Evolutionary conservation across 2,888 invertebrate genomes (phyloP), one percentile per base, ranked within the genome.

Genomic region (Drosophila dives): DNA sequence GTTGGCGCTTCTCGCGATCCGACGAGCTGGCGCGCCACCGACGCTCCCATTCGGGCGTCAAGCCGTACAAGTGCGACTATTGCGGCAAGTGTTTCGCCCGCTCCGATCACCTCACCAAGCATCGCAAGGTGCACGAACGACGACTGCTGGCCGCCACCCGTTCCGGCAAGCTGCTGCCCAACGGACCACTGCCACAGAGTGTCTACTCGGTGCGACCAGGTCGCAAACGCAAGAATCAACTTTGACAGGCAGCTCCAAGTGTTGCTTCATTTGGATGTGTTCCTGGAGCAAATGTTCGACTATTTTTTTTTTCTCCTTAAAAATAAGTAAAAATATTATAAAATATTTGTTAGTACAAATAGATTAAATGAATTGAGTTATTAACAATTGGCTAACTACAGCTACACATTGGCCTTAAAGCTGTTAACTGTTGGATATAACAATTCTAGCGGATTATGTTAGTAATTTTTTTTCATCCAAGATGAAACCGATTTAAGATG

Each of bases 81-180:
- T 99, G 99, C 92, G 95, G 96, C 56, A 98, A 99, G 93, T 95
- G 93, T 74, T 99, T 99, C 93, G 97, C 98, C 1, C 94, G 99
- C 33, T 98, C 98, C 34, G 99, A 99, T 93, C 99, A 99, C 92
- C 94, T 99, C 66, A 95, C 98, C 33, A 99, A 99, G 93, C 99
- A 99, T 92, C 95, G 96, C 20, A 97, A 96, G 83, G 97, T 97
- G 10, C 97, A 97, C 92, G 95, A 96, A 54, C 95, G 96, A 70
- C 95, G 94, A 73, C 92, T 94, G 84, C 70, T 92, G 58, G 93
- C 92, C 0, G 91, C 91, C 50, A 91, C 77, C 23, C 81, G 88
- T 36, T 90, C 91, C 3, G 92, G 87, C 29, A 91, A 91, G 56
- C 78, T 80, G 3, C 78, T 78, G 15, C 80, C 83, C 15, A 81